Conservation (phyloP, 2,113 vertebrate species). For the Chroicocephalus ridibundus region DNA sequence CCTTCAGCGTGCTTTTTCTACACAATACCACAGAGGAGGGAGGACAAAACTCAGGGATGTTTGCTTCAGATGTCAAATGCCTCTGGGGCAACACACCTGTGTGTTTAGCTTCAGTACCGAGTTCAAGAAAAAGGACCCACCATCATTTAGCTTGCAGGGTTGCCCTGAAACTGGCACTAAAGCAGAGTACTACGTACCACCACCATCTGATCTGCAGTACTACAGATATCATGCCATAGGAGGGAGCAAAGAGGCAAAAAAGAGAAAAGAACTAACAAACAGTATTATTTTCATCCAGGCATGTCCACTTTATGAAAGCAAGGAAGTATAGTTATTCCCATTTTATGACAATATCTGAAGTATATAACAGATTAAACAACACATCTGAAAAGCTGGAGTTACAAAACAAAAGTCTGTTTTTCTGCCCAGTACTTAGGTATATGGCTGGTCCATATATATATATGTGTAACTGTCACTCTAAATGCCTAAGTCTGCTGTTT, state of each 20-base stretch:
- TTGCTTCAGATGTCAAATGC: background rate
- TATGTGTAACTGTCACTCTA: background rate
- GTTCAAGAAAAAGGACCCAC: background rate
- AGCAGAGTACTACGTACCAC: background rate
- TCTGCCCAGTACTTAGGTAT: background rate
- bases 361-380: background rate
- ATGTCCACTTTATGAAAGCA: background rate
- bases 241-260: background rate
- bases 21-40: background rate
- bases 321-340: background rate
- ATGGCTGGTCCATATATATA: background rate
- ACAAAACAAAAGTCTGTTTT: background rate
- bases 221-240: rapidly evolving
- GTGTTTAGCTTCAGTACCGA: background rate
- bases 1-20: background rate
- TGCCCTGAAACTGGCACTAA: background rate
- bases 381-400: background rate
- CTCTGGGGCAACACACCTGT: background rate
- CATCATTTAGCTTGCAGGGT: background rate
- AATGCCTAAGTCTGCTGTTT: background rate
- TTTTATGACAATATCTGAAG: background rate
- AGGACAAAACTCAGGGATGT: background rate
- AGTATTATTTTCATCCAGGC: background rate
- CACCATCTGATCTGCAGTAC: background rate
- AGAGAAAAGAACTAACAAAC: background rate